Percentiles rank a stretch among this genome's conserved stretches.
These are phyloP conservation scores for Colossoma macropomum DNA, from an alignment of 2,113 vertebrate genomes.

Conservation along the genomic window DNA sequence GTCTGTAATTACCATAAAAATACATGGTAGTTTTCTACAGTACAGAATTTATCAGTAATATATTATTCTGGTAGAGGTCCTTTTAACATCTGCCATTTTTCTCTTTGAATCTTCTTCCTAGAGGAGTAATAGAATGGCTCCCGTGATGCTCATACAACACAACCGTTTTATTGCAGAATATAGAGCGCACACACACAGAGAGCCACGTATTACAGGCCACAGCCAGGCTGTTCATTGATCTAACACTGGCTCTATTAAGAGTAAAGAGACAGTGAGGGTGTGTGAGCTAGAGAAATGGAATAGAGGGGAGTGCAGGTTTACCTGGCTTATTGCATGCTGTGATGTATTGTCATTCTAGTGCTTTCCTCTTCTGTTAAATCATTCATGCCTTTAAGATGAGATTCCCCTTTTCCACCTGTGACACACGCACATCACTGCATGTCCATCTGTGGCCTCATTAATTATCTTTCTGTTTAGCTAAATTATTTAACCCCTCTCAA, in stretches of 20 bases:
- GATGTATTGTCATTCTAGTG: constrained; percentile 76
- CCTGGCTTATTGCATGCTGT: constrained; percentile 32
- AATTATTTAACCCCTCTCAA: constrained; percentile 75
- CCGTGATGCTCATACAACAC: constrained; percentile 6
- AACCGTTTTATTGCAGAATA: constrained; percentile 35
- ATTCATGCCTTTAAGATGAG: constrained; percentile 78
- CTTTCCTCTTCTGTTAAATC: constrained; percentile 74
- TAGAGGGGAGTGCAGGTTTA: constrained; percentile 40
- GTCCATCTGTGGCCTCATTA: constrained; percentile 78
- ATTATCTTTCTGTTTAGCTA: constrained; percentile 77
- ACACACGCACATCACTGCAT: constrained; percentile 50
- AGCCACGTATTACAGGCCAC: constrained; percentile 6
- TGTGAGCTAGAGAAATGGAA: constrained; percentile 8
- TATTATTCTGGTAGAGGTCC: not conserved
- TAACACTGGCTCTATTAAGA: constrained; percentile 49
- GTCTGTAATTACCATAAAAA: not conserved
- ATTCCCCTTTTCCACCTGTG: constrained; percentile 63
- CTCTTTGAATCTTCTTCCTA: constrained; percentile 1
- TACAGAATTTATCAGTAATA: constrained; percentile 14
- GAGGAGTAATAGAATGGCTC: constrained; percentile 1
- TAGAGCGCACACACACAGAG: not conserved
- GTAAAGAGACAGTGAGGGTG: constrained; percentile 10
- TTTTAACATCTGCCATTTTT: not conserved
- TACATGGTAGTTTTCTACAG: not conserved
- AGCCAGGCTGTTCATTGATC: constrained; percentile 37